Evolutionary conservation across 2,113 vertebrate genomes (phyloP).

Genomic region (Petroica traversi): DNA sequence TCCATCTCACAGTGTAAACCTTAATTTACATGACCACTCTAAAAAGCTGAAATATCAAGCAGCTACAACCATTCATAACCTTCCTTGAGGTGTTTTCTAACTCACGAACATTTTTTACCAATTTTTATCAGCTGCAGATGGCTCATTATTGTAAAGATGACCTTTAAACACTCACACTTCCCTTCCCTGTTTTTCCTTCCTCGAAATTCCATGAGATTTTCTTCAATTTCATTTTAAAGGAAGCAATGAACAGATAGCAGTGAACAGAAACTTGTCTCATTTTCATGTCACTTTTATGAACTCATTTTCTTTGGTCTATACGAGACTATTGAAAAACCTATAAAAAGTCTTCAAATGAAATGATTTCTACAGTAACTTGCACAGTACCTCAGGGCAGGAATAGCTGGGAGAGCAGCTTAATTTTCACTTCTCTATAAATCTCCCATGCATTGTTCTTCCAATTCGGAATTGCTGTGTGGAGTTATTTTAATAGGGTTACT

Average conservation of each 20-base stretch:
- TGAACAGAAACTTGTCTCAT: neutral
- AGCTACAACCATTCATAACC: neutral
- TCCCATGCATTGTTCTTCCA: neutral
- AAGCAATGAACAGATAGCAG: neutral
- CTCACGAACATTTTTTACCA: neutral
- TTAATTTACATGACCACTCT: neutral
- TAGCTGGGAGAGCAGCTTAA: neutral
- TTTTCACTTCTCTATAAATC: constrained; percentile 25
- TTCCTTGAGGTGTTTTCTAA: neutral
- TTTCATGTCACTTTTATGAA: neutral
- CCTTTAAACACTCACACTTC: neutral
- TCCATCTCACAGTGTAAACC: neutral
- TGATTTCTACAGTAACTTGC: neutral
- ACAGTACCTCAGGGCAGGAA: neutral
- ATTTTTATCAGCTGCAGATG: neutral
- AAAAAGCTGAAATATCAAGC: neutral
- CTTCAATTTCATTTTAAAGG: neutral
- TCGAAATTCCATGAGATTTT: neutral
- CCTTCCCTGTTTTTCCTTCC: neutral
- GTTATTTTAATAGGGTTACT: neutral
- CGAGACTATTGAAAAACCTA: neutral
- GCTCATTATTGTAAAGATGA: neutral
- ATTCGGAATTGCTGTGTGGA: neutral
- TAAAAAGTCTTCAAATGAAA: neutral
- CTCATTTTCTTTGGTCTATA: neutral